These are phyloP conservation scores for Scortum barcoo DNA, from an alignment of 2,113 vertebrate genomes.

Conservation along the genomic window DNA sequence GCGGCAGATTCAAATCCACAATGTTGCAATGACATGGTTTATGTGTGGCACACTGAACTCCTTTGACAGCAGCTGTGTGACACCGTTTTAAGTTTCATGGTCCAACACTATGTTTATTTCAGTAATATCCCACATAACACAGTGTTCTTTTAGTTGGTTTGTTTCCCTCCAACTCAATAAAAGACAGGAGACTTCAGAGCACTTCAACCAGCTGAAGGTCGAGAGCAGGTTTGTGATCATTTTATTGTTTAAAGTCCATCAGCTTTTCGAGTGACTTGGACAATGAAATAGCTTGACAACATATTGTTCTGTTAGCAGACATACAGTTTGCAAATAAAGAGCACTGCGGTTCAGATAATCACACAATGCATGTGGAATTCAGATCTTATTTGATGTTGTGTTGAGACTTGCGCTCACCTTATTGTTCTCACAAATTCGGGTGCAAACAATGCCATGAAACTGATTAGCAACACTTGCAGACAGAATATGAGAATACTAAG, in stretches of 20 bases:
- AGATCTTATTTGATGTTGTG: not conserved
- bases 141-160: not conserved
- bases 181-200: not conserved
- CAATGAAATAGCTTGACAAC: slow-evolving; percentile 1
- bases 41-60: not conserved
- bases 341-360: not conserved
- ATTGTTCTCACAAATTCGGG: slow-evolving; percentile 45
- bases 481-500: slow-evolving; percentile 49
- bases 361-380: slow-evolving; percentile 4
- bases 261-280: not conserved
- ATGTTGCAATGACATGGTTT: slow-evolving; percentile 17
- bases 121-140: slow-evolving; percentile 23
- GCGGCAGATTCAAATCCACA: slow-evolving; percentile 6
- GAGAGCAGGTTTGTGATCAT: slow-evolving; percentile 19
- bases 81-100: slow-evolving; percentile 27
- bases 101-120: slow-evolving; percentile 7
- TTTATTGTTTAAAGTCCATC: not conserved
- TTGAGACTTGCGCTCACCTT: slow-evolving; percentile 29
- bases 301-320: not conserved
- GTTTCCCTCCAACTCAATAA: slow-evolving; percentile 15
- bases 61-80: not conserved
- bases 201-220: not conserved
- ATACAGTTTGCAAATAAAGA: not conserved
- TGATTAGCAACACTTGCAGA: slow-evolving; percentile 69
- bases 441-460: slow-evolving; percentile 67